These are phyloP conservation scores for Melanerpes formicivorus DNA, from an alignment of 2,113 vertebrate genomes.

Conservation along the genomic window DNA sequence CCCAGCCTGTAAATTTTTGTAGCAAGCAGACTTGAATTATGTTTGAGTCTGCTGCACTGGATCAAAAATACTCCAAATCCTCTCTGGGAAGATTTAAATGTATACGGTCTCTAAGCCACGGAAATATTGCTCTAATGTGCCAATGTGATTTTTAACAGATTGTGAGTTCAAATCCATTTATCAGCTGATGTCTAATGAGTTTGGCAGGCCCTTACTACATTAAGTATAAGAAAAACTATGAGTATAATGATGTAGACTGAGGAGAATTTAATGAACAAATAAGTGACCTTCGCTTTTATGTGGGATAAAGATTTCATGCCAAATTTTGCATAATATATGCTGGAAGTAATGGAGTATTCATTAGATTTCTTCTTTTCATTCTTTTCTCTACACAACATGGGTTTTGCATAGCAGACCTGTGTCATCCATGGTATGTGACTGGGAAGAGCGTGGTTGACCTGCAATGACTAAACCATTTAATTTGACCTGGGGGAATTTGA, in stretches of 20 bases:
- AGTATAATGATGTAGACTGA: constrained; percentile 55
- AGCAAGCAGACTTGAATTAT: constrained; percentile 63
- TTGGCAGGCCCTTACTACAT: constrained; percentile 43
- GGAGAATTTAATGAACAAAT: constrained; percentile 72
- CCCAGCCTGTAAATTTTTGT: constrained; percentile 67
- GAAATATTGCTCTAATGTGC: constrained; percentile 61
- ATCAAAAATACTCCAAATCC: constrained; percentile 56
- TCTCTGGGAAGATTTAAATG: constrained; percentile 68
- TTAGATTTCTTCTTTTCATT: constrained; percentile 25
- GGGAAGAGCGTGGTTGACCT: neutral
- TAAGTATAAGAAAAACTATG: constrained; percentile 64
- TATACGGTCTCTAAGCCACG: constrained; percentile 56
- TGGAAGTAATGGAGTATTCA: constrained; percentile 51
- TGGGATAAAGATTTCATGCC: constrained; percentile 64
- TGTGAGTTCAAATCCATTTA: constrained; percentile 74
- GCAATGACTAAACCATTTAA: neutral
- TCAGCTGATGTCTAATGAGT: constrained; percentile 74
- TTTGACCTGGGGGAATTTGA: neutral
- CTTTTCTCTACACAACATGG: neutral
- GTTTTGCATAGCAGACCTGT: neutral
- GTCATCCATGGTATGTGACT: neutral
- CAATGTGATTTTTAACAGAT: constrained; percentile 72
- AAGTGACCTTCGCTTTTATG: constrained; percentile 66
- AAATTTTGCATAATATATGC: constrained; percentile 42
- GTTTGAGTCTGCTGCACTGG: constrained; percentile 45